These are phyloP conservation scores for Orycteropus afer DNA, from an alignment of 2,113 vertebrate species.

Conservation along the genomic window DNA sequence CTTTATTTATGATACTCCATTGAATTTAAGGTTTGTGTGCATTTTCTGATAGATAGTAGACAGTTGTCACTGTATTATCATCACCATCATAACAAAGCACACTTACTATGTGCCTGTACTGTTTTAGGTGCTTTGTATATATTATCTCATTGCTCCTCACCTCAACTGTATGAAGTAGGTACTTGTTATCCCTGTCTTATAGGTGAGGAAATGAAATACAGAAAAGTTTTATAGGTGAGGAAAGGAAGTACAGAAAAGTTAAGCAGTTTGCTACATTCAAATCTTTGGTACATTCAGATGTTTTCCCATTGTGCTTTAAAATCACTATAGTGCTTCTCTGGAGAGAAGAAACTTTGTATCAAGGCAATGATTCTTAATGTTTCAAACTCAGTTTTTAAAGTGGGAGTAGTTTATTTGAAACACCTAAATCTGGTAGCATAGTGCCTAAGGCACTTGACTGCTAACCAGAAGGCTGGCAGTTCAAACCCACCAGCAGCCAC, in stretches of 20 bases:
- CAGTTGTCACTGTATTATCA: neutral
- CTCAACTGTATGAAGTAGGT: neutral
- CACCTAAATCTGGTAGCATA: neutral
- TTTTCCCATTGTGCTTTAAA: neutral
- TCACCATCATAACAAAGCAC: neutral
- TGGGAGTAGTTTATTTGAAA: neutral
- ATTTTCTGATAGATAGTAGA: neutral
- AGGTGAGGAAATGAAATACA: neutral
- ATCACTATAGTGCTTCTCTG: neutral
- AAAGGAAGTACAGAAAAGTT: neutral
- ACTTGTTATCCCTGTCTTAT: neutral
- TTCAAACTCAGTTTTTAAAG: slow-evolving; percentile 17
- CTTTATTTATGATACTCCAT: neutral
- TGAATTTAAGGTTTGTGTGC: neutral
- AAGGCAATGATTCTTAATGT: neutral
- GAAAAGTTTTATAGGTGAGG: neutral
- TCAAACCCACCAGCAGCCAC: too few species aligned
- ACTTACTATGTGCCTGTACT: neutral
- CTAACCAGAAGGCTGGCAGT: too few species aligned
- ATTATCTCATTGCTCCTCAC: neutral
- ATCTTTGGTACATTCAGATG: neutral
- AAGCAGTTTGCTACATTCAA: neutral
- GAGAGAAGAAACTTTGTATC: slow-evolving; percentile 23
- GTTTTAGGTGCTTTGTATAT: neutral
- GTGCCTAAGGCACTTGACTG: too few species aligned